phyloP scores from a whole-genome alignment of 37 sponge, comb jelly and placozoan species.

The Chondrilla cf. caribensis region DNA sequence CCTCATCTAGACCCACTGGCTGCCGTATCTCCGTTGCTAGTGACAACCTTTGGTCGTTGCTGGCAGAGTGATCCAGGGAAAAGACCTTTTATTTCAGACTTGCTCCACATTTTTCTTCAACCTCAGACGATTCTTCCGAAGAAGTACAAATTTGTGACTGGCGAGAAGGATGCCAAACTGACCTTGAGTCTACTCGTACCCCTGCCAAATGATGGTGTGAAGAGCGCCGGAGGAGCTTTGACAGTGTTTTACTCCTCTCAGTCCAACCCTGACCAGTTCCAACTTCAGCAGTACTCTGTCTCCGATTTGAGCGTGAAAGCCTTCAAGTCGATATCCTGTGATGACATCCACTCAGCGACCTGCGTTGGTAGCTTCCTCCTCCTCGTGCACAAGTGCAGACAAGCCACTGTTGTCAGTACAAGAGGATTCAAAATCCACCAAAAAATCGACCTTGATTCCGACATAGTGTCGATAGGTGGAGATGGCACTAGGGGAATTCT shows the following conservation, averaged over 20 bases:
- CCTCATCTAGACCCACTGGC: constrained; percentile 37
- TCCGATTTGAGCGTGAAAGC: background rate
- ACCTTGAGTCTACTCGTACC: background rate
- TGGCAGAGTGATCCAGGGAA: constrained; percentile 50
- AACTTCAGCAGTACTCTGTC: background rate
- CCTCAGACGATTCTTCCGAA: constrained; percentile 11
- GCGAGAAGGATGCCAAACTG: background rate
- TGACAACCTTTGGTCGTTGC: constrained; percentile 32
- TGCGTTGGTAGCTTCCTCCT: background rate
- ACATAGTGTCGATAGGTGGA: background rate
- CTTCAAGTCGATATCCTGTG: background rate
- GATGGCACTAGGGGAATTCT: background rate
- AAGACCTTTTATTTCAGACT: constrained; percentile 49
- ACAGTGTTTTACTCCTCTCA: background rate
- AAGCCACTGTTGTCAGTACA: background rate
- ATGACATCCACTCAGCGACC: background rate
- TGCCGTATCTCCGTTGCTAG: constrained; percentile 37
- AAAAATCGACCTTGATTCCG: background rate
- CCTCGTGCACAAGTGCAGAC: background rate
- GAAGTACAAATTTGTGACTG: constrained; percentile 12
- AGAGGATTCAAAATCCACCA: background rate
- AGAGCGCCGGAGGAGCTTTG: background rate
- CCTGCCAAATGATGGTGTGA: background rate
- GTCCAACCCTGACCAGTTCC: background rate
- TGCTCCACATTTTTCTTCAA: constrained; percentile 15